Percentiles rank a stretch among this genome's conserved stretches.
Conservation (phyloP, 2,888 invertebrate species). For the Ectobius pallidus region DNA sequence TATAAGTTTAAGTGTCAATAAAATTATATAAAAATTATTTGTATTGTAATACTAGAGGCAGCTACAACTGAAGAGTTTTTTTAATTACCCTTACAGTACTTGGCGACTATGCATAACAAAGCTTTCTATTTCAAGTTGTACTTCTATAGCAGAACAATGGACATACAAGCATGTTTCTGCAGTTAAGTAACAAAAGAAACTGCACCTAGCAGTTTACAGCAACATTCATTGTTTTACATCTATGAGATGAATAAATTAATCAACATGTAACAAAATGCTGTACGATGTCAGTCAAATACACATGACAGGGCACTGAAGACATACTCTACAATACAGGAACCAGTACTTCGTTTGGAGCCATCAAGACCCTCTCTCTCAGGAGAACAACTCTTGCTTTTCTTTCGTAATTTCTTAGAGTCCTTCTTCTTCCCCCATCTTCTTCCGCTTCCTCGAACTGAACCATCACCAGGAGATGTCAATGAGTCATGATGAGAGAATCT, state of each 20-base stretch:
- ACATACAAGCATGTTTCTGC: too few relatives aligned
- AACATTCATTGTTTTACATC: conserved; percentile 14
- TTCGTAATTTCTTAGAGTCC: conserved; percentile 45
- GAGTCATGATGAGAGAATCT: neutral
- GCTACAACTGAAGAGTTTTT: too few relatives aligned
- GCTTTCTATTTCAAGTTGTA: too few relatives aligned
- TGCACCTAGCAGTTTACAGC: neutral
- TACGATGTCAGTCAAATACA: conserved; percentile 58
- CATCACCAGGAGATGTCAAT: neutral
- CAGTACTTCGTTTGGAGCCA: conserved; percentile 56
- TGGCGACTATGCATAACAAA: too few relatives aligned
- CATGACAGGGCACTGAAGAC: conserved; percentile 61
- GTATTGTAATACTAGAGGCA: too few relatives aligned
- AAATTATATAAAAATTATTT: too few relatives aligned
- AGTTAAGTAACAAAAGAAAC: too few relatives aligned
- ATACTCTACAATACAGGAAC: conserved; percentile 60
- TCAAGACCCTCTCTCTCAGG: conserved; percentile 8
- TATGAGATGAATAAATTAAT: conserved; percentile 14
- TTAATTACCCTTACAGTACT: too few relatives aligned
- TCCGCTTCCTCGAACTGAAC: conserved; percentile 48
- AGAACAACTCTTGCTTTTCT: conserved; percentile 48
- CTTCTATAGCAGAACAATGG: neutral
- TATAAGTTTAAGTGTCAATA: too few relatives aligned
- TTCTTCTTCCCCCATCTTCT: conserved; percentile 53
- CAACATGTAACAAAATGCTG: neutral